Base-by-base conservation (phyloP, 2,797 vertebrate species). In the Rachycentron canadum region DNA sequence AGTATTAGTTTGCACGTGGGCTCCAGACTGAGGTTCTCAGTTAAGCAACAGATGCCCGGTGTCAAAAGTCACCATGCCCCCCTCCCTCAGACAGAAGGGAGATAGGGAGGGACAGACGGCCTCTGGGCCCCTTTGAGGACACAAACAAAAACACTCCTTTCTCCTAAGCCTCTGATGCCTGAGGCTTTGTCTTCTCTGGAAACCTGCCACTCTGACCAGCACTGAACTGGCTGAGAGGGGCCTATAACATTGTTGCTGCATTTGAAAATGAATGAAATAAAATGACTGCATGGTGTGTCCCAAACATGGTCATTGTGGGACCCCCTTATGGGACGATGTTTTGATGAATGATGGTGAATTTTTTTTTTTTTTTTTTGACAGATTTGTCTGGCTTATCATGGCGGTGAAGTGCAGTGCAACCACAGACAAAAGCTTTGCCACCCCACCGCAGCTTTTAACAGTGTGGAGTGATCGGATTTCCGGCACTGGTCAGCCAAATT, bases 1-100 rank as follows among this genome's bases (percentile, higher is more conserved):
- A 88, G 84, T 89, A 78, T 85, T 89, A 79, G 65, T 83, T 86
- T 85, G 84, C 72, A 78, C 72, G 78, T 32, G 41, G 73, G 71
- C 75, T 67, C 43, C 50, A 83, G 66, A 77, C 69, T 72, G 72
- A 69, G 69, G 26, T 58, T 32, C 73, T 77, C 78, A 67, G 79
- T 88, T 73, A 85, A 82, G 73, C 72, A 88, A 79, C 88, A 91
- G 91, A 91, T 91, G 89, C 88, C 82, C 3, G 25, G 57, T 90
- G 89, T 90, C 90, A 90, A 81, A 92, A 88, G 82, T 88, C 88
- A 87, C 69, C 3, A 11, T 1, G 19, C 28, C 8, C 40, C 72
- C 36, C 65, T 13, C 50, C 36, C 40, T 30, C 50, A 76, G 74
- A 88, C 86, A 91, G 86, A 90, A 82, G 78, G 87, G 73, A 86